Evolutionary conservation across 1,140 invertebrate genomes (phyloP), one percentile per base, ranked within the genome.

Genomic region (Aphelinus certus): DNA sequence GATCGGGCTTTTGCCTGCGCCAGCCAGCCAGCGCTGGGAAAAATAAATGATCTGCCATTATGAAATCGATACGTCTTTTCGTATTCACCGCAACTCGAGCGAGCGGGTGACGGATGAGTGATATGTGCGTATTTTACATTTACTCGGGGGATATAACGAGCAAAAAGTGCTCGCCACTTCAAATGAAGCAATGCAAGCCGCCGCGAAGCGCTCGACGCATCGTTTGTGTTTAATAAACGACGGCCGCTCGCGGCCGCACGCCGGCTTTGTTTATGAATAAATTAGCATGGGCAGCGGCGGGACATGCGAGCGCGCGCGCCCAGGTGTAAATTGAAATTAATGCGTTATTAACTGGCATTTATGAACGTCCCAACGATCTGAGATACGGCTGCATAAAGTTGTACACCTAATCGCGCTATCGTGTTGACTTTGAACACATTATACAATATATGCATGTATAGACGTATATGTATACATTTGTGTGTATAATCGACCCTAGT

Each of bases 301-400:
- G 58, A 43, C 56, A 7, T 60, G 49, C 43, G 51, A 46, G 51
- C 58, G 26, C 66, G 66, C 61, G 53, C 51, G 47, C 45, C 63
- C 51, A 76, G 75, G 75, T 76, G 75, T 76, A 76, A 76, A 76
- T 76, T 76, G 64, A 76, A 76, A 76, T 72, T 67, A 71, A 76
- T 68, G 69, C 69, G 64, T 76, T 76, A 76, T 76, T 71, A 76
- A 76, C 75, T 72, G 69, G 58, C 69, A 63, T 76, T 76, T 76
- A 76, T 72, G 75, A 76, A 53, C 48, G 74, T 46, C 73, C 46
- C 65, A 66, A 66, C 68, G 74, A 71, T 69, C 49, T 43, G 51
- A 26, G 26, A 26, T 26, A 26, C 26, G 26, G 26, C 42, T 43
- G 67, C 51, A 75, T 73, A 67, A 55, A 63, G n/a, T 48, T 68